Base-by-base conservation (phyloP, 2,797 vertebrate species). In the Monodelphis domestica region DNA sequence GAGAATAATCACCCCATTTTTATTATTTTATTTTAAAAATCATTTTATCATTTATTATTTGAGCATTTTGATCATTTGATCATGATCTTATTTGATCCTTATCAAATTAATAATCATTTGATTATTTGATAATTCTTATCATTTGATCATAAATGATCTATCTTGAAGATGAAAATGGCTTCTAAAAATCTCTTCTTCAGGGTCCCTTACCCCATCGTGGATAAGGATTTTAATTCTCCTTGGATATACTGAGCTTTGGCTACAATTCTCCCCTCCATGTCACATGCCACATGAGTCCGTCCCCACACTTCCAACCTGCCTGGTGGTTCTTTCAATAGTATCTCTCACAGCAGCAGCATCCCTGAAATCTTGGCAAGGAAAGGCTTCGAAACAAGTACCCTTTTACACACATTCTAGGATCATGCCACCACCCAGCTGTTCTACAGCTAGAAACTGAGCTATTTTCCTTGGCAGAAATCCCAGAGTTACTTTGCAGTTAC, bases 381-480 rank as follows among this genome's bases (percentile, higher is more conserved):
- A n/a, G 1, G 7, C 92, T 52, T 51, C 29, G 92, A 63, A 12
- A 12, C 15, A 2, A 90, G 92, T 52, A 70, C 24, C 89, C 91
- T 91, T 54, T 52, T 45, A 12, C 54, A 30, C 56, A 70, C 57
- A 50, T 55, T 55, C 87, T 33, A 10, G 70, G 50, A 53, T 57
- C 91, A 54, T 0, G 53, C 70, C 70, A 78, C 56, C 33, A 90
- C 87, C 91, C 55, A 33, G 91, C 57, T 0, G 38, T 59, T 92
- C 28, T 24, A 89, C 1, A 33, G 59, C 30, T 7, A 51, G 94
- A 56, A 54, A 84, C 30, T 7, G 38, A 88, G 57, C 89, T 96
- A 94, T 94, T 96, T 95, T 91, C 89, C 57, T 97, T 97, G 97
- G 97, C 96, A 0, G 30, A 0, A 10, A 54, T 94, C 97, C 96